Conservation (phyloP, 2,113 vertebrate species). For the Stercorarius parasiticus region DNA sequence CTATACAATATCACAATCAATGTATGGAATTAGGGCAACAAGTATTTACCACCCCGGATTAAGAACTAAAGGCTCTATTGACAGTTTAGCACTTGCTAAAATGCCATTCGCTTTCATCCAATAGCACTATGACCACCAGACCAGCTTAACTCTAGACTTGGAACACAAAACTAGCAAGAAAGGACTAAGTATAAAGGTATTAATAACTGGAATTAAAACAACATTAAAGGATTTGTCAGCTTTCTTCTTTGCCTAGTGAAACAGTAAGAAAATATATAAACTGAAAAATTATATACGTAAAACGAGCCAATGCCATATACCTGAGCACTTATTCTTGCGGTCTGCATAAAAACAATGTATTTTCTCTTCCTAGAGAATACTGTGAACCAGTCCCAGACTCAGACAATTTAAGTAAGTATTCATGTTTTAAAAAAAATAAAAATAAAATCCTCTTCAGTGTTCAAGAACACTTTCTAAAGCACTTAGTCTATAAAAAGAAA, state of each 20-base stretch:
- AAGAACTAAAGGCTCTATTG: not conserved
- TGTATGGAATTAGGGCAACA: not conserved
- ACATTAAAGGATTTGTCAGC: not conserved
- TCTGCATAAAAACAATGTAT: not conserved
- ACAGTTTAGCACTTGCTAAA: not conserved
- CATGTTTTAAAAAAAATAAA: not conserved
- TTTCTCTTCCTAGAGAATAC: not conserved
- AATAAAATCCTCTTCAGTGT: not conserved
- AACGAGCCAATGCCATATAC: not conserved
- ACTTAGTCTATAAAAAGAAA: conserved; percentile 25
- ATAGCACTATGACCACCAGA: not conserved
- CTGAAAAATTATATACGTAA: not conserved
- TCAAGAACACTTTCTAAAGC: conserved; percentile 23
- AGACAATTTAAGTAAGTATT: not conserved
- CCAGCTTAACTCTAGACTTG: not conserved
- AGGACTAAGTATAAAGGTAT: not conserved
- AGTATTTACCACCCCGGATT: not conserved
- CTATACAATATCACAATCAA: not conserved
- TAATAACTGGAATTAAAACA: not conserved
- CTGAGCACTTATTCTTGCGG: not conserved
- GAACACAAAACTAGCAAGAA: not conserved
- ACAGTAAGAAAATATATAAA: not conserved
- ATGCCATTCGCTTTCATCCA: not conserved
- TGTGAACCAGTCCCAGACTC: not conserved
- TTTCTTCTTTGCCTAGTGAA: not conserved